Conservation (phyloP, 2,888 invertebrate species). For the Cistogaster globosa region DNA sequence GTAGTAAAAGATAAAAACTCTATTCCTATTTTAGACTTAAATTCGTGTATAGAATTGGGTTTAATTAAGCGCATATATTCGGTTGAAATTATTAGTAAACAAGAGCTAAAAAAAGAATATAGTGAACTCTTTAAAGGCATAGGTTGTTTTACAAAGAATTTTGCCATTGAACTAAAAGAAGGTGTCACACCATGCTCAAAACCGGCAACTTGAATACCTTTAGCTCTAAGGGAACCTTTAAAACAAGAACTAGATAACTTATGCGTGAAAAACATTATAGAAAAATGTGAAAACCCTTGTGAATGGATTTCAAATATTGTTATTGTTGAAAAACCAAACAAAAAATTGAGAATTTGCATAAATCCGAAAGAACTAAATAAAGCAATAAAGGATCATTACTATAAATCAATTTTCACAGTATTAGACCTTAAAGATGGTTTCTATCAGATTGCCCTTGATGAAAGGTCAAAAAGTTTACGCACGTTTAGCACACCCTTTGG, state of each 20-base stretch:
- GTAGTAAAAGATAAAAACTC: slow-evolving; percentile 19
- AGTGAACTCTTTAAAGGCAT: slow-evolving; percentile 44
- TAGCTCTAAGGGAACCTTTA: slow-evolving; percentile 37
- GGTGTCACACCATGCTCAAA: slow-evolving; percentile 48
- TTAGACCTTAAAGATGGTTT: slow-evolving; percentile 69
- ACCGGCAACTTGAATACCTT: slow-evolving; percentile 38
- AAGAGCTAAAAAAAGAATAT: slow-evolving; percentile 12
- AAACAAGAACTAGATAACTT: slow-evolving; percentile 30
- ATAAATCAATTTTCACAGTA: slow-evolving; percentile 71
- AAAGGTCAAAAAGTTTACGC: slow-evolving; percentile 38
- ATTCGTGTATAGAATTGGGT: slow-evolving; percentile 40
- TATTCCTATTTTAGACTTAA: slow-evolving; percentile 40
- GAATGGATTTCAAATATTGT: too few relatives aligned
- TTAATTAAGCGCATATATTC: slow-evolving; percentile 52
- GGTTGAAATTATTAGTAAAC: neutral
- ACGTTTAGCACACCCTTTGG: too few relatives aligned
- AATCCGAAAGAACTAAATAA: too few relatives aligned
- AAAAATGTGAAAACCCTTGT: neutral
- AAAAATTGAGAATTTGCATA: too few relatives aligned
- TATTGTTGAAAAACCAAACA: too few relatives aligned
- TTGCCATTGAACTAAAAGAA: slow-evolving; percentile 48
- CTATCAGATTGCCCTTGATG: slow-evolving; percentile 55
- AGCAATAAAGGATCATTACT: neutral
- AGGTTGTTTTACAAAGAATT: slow-evolving; percentile 46
- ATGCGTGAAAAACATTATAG: slow-evolving; percentile 39